Conservation (phyloP, 2,888 invertebrate genomes). For the Ommatoiulus sabulosus region DNA sequence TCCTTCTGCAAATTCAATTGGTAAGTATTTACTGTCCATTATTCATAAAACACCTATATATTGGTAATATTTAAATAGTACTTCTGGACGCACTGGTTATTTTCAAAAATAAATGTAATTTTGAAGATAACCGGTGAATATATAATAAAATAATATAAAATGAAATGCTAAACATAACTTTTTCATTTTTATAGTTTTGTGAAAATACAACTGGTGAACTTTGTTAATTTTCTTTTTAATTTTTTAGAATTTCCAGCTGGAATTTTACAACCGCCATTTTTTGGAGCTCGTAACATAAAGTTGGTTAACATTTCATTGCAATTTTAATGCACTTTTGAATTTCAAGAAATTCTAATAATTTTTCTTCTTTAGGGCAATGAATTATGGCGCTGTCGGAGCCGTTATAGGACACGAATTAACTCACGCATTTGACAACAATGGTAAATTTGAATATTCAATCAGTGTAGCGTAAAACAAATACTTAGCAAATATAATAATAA, state of each 20-base stretch:
- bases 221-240: not conserved
- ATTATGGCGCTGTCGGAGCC: constrained; percentile 57
- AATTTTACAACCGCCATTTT: constrained; percentile 59
- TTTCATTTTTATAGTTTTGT: not conserved
- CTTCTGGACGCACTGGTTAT: not conserved
- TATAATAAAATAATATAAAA: not conserved
- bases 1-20: constrained; percentile 54
- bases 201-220: not conserved
- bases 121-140: not conserved
- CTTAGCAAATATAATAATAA: too few relatives aligned
- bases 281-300: constrained; percentile 56
- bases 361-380: constrained; percentile 49
- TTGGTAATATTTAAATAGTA: not conserved
- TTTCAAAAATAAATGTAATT: constrained; percentile 16
- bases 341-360: constrained; percentile 18
- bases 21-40: not conserved
- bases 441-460: constrained; percentile 1
- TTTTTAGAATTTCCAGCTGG: constrained; percentile 59
- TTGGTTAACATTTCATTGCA: constrained; percentile 45
- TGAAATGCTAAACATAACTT: too few relatives aligned
- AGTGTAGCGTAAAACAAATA: too few relatives aligned
- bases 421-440: constrained; percentile 56
- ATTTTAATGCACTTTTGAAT: not conserved
- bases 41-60: not conserved
- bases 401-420: constrained; percentile 58